Base-by-base conservation (phyloP, 1,140 invertebrate genomes). In the Eufriesea mexicana region DNA sequence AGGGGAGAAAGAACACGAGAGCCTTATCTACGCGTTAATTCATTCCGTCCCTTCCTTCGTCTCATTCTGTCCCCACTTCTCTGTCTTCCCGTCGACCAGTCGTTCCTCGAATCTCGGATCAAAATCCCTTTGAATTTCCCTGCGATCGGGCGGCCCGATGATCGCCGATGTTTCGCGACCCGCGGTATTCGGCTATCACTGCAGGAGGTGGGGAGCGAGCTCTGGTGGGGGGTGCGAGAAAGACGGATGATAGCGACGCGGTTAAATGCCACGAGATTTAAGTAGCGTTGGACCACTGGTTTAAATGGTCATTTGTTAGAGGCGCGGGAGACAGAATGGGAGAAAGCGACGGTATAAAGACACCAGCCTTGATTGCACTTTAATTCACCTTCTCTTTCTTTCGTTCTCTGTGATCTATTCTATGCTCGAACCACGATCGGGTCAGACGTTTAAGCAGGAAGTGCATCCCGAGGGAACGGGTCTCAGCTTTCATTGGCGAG, bases 381-480 rank as follows among this genome's bases (percentile, higher is more conserved):
- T 86, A 83, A 86, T 86, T 89, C 75, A 62, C 73, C 80, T 83
- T 86, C 71, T 71, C 51, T 64, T 51, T 83, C 73, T 83, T 35
- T 86, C 54, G 20, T 77, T 77, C 77, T 14, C 47, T 51, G 23
- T 55, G 42, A 18, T 85, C 62, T 79, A 68, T 83, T 83, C 75
- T 57, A 79, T n/a, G 86, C 79, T 89, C 79, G 88, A 88, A 84
- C n/a, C 79, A 74, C 75, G 85, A 87, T 91, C 88, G 84, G 88
- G 79, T 85, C 86, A 80, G 76, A 62, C 83, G 57, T 90, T 91
- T 91, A 92, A 92, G 89, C 88, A 92, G 92, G 91, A 93, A 92
- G 88, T 87, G 88, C 86, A 87, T 82, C 79, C 85, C 83, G 76
- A 89, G 87, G 84, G 86, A 86, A 90, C 51, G 35, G 78, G 45